phyloP scores from a whole-genome alignment of 2,888 invertebrate genomes.

The Platypus cylindrus region DNA sequence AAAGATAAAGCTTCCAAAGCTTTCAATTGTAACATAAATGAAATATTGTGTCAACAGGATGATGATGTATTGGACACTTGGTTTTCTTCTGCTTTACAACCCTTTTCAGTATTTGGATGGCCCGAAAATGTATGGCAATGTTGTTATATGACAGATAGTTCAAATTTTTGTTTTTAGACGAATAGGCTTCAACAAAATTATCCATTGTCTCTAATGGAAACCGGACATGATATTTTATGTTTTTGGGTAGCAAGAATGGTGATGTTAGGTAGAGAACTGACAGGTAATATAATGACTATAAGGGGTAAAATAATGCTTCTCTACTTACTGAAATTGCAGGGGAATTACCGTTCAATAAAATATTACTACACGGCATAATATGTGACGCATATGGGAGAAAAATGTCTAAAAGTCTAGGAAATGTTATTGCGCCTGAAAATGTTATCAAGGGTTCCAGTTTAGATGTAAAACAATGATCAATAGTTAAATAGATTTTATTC shows the following conservation, averaged over 20 bases:
- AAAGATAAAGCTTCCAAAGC: constrained; percentile 64
- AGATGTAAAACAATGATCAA: constrained; percentile 63
- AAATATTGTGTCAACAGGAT: constrained; percentile 57
- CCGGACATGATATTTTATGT: constrained; percentile 95
- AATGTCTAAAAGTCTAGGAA: constrained; percentile 98
- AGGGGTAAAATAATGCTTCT: too few species aligned
- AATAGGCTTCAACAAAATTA: constrained; percentile 45
- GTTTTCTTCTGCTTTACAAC: constrained; percentile 95
- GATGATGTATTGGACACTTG: constrained; percentile 98
- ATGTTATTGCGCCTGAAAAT: constrained; percentile 95
- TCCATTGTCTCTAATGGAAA: constrained; percentile 86
- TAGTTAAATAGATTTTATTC: too few species aligned
- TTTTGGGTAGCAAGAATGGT: constrained; percentile 99
- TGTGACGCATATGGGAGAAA: constrained; percentile 96
- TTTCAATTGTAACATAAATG: constrained; percentile 33
- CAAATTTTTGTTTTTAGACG: constrained; percentile 32
- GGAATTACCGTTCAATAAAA: constrained; percentile 82
- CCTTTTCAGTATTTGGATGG: constrained; percentile 96
- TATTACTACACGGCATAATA: constrained; percentile 93
- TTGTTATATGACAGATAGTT: constrained; percentile 1
- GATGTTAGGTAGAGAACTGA: constrained; percentile 84
- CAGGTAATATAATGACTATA: constrained; percentile 29
- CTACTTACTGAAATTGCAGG: constrained; percentile 33
- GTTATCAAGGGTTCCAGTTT: constrained; percentile 80
- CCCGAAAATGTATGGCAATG: constrained; percentile 50